Evolutionary conservation across 2,797 vertebrate genomes (phyloP), one percentile per base, ranked within the genome.

Genomic region (Arremon brunneinucha): DNA sequence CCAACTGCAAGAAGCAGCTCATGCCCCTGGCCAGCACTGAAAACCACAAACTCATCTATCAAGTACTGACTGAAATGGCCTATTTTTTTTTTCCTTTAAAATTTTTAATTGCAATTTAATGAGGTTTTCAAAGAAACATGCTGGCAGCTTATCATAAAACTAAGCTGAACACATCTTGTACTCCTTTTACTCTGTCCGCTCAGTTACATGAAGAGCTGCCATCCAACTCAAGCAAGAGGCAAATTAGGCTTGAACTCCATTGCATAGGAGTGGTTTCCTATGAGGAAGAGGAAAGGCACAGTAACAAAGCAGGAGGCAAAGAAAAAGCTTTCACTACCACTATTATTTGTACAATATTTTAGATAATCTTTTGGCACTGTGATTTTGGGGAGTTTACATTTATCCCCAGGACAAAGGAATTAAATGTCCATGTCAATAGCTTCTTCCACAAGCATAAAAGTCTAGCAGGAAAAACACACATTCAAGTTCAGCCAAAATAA

Each of bases 51-150:
- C 57, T 87, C 77, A 87, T 57, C 56, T 53, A 82, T 63, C 63
- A 90, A 75, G 30, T 50, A 80, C 50, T 87, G 83, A 60, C 70
- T 17, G 30, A 72, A 35, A 93, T 7, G 2, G 85, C 8, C 34
- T 62, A 1, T 35, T 4, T 68, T 82, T 37, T 32, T 65, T 44
- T 55, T 14, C 41, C 30, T 47, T 19, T 27, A 41, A 50, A 88
- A 41, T 4, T 27, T 93, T 88, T 95, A 94, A 83, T 86, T 94
- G 84, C 28, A 5, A 91, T 90, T 90, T 90, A 91, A 89, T 80
- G 37, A 95, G 46, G 28, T 91, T 95, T 89, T 83, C 80, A 95
- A 80, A 64, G 52, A 95, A 88, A 89, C 39, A 6, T 30, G 59
- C 67, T 83, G 87, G 65, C 85, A 94, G 75, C 55, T 80, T 87